Conservation (phyloP, 1,140 invertebrate species). For the Macrobrachium rosenbergii region DNA sequence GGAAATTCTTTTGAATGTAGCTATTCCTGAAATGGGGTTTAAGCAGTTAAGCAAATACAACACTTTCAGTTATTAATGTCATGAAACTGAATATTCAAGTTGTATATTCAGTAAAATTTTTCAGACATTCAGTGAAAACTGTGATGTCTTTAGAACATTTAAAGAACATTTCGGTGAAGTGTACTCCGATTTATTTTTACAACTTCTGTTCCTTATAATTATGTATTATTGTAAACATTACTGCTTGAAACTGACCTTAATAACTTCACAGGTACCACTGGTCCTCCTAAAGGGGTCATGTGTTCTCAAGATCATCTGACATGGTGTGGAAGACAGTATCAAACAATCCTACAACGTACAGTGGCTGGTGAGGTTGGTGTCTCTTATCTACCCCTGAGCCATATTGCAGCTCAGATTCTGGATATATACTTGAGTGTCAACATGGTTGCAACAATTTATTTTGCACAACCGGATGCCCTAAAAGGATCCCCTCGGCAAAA, state of each 20-base stretch:
- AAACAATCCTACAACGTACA: background rate
- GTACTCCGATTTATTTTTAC: too few species aligned
- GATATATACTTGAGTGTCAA: constrained; percentile 66
- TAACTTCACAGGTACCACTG: constrained; percentile 66
- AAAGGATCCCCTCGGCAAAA: constrained; percentile 60
- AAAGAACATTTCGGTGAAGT: too few species aligned
- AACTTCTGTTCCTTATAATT: too few species aligned
- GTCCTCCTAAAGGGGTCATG: constrained; percentile 68
- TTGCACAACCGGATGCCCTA: constrained; percentile 67
- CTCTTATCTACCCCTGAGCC: constrained; percentile 67
- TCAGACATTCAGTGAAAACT: too few species aligned
- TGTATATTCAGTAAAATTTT: too few species aligned
- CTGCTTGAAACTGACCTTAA: constrained; percentile 21
- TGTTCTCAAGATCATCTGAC: constrained; percentile 67
- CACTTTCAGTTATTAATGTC: too few species aligned
- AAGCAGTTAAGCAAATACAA: too few species aligned
- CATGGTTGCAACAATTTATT: constrained; percentile 64
- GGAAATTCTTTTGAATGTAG: too few species aligned
- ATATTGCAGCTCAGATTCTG: constrained; percentile 67
- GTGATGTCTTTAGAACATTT: too few species aligned
- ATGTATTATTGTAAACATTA: background rate
- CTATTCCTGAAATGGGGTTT: too few species aligned
- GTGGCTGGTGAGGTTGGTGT: constrained; percentile 46
- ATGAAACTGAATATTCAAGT: too few species aligned
- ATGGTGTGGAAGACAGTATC: constrained; percentile 62